These are phyloP conservation scores for Opisthograptis luteolata DNA, from an alignment of 2,888 invertebrate species.

Conservation along the genomic window DNA sequence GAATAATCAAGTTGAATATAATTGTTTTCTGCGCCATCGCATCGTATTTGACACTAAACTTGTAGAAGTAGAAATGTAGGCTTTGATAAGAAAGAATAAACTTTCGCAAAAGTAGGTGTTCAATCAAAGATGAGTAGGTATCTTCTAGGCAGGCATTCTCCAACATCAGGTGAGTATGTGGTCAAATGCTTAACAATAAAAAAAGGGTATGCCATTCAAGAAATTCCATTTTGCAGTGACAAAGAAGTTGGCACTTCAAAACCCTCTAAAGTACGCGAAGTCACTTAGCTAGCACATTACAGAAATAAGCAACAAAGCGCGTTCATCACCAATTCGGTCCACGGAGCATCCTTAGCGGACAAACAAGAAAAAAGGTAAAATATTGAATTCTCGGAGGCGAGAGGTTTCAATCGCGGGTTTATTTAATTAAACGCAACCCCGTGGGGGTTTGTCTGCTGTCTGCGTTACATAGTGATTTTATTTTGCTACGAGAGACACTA, in stretches of 20 bases:
- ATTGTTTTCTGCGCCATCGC: too few relatives aligned
- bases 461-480: slow-evolving; percentile 52
- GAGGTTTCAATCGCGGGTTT: slow-evolving; percentile 71
- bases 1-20: too few relatives aligned
- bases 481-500: slow-evolving; percentile 20
- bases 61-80: too few relatives aligned
- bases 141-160: too few relatives aligned
- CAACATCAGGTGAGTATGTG: too few relatives aligned
- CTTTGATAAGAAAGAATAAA: too few relatives aligned
- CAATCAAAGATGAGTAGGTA: too few relatives aligned
- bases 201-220: too few relatives aligned
- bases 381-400: slow-evolving; percentile 61
- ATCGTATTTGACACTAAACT: too few relatives aligned
- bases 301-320: slow-evolving; percentile 16
- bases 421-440: slow-evolving; percentile 74
- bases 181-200: too few relatives aligned
- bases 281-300: slow-evolving; percentile 6
- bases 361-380: slow-evolving; percentile 61
- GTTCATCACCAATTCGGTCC: slow-evolving; percentile 47
- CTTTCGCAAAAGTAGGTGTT: too few relatives aligned
- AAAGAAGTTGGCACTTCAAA: neutral
- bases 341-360: slow-evolving; percentile 41
- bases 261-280: neutral
- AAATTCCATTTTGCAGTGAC: too few relatives aligned
- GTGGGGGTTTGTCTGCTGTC: slow-evolving; percentile 50